Evolutionary conservation across 1,140 invertebrate genomes (phyloP), one percentile per base, ranked within the genome.

Genomic region (Planococcus citri): DNA sequence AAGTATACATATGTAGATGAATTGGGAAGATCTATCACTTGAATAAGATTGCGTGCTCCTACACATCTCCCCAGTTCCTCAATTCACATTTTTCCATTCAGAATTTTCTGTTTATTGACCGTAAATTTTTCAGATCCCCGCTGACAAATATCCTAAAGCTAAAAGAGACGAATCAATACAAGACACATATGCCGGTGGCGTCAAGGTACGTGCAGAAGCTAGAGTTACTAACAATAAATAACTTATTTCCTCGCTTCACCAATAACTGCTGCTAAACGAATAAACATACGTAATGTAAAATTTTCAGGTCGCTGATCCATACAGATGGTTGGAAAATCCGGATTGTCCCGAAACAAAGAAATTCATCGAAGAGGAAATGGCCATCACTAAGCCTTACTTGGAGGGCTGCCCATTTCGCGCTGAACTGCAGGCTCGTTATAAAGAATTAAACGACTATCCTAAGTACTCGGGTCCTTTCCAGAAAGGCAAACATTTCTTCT

Each of bases 291-390:
- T n/a, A n/a, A n/a, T n/a, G n/a, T n/a, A n/a, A n/a, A n/a, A n/a
- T n/a, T 68, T 33, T 2, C 20, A 96, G 92, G 83, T 98, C 71
- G 71, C 78, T 72, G 96, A 99, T 81, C 92, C 94, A 0, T 99
- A 98, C 78, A 86, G 95, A 61, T 98, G 94, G 94, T 78, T 99
- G 24, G 97, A 99, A 81, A 90, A 98, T 81, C 94, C 95, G 0
- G 92, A 98, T 77, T 83, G 88, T 0, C 84, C 88, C 72, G 94
- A 98, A 80, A 97, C 95, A 0, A 90, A 94, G 79, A 81, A 85
- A 57, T 99, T 94, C 83, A 91, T 98, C 33, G 87, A 95, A 70
- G 87, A 86, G 10, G 91, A 98, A 79, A 98, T 98, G 84, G 84
- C 85, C 24, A 83, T 99, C 20, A 94, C 94, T 12, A 80, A 83